phyloP scores from a whole-genome alignment of 2,797 vertebrate genomes.

The Coracias cyanogaster region DNA sequence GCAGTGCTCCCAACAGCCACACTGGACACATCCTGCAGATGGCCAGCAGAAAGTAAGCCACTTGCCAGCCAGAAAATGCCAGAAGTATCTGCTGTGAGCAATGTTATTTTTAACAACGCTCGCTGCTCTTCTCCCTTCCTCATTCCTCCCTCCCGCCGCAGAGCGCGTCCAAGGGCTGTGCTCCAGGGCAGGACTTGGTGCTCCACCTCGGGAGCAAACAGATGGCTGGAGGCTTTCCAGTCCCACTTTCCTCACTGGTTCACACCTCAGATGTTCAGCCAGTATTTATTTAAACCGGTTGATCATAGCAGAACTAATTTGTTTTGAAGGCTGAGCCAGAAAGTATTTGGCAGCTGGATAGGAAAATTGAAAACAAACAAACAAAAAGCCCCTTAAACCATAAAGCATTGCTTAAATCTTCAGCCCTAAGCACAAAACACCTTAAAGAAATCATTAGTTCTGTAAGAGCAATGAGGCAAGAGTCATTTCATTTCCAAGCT shows the following conservation, averaged over 20 bases:
- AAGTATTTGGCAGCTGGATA: conserved; percentile 19
- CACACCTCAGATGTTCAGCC: neutral
- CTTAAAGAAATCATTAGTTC: neutral
- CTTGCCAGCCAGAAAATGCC: neutral
- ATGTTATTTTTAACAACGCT: accelerated
- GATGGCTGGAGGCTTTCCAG: neutral
- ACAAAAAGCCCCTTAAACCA: neutral
- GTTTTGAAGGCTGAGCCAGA: conserved; percentile 33
- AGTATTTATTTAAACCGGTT: conserved; percentile 29
- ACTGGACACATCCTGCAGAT: neutral
- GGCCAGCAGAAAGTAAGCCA: accelerated
- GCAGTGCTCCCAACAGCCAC: accelerated
- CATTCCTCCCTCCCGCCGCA: accelerated
- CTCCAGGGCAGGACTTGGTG: neutral
- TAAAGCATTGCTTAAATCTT: neutral
- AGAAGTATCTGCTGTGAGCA: neutral
- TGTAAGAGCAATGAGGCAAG: neutral
- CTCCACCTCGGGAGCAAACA: neutral
- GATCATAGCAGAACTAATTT: neutral
- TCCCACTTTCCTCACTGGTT: neutral
- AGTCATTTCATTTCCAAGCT: neutral
- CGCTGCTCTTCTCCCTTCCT: accelerated
- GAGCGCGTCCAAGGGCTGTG: neutral
- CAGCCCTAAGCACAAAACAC: neutral
- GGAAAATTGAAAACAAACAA: conserved; percentile 52